Evolutionary conservation across 2,797 vertebrate species (phyloP).

Genomic region (Pipistrellus kuhlii): DNA sequence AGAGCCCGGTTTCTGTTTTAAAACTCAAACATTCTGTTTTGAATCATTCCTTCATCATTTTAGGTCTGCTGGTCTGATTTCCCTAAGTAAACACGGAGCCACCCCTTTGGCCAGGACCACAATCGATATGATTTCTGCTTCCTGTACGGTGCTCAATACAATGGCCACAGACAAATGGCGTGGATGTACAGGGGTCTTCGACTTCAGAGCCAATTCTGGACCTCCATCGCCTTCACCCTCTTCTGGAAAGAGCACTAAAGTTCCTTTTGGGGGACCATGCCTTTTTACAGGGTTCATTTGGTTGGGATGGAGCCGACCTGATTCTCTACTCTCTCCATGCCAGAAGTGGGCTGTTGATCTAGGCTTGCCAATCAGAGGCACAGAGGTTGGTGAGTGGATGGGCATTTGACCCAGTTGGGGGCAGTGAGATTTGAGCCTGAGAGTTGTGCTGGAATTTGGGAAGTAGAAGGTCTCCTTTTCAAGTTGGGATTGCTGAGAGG

Average conservation of each 20-base stretch:
- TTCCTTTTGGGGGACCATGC: background rate
- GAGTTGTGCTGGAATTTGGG: background rate
- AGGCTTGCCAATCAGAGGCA: background rate
- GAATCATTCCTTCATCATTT: conserved; percentile 31
- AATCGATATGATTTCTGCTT: background rate
- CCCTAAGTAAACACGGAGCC: conserved; percentile 31
- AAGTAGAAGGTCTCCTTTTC: background rate
- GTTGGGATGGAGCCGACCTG: background rate
- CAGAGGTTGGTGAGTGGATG: background rate
- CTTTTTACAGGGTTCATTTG: background rate
- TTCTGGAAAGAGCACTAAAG: background rate
- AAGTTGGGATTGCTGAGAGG: background rate
- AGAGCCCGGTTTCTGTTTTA: conserved; percentile 57
- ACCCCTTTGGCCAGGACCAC: background rate
- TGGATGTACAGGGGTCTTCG: background rate
- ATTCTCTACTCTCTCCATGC: background rate
- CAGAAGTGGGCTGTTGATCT: background rate
- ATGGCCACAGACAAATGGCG: background rate
- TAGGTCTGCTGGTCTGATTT: conserved; percentile 33
- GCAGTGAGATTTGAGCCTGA: background rate
- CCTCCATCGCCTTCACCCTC: background rate
- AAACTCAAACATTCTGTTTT: conserved; percentile 46
- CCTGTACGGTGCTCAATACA: background rate
- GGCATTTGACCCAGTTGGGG: background rate
- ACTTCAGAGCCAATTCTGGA: background rate